Percentiles rank a stretch among this genome's conserved stretches.
Conservation (phyloP, 2,113 vertebrate genomes). For the Crocuta crocuta region DNA sequence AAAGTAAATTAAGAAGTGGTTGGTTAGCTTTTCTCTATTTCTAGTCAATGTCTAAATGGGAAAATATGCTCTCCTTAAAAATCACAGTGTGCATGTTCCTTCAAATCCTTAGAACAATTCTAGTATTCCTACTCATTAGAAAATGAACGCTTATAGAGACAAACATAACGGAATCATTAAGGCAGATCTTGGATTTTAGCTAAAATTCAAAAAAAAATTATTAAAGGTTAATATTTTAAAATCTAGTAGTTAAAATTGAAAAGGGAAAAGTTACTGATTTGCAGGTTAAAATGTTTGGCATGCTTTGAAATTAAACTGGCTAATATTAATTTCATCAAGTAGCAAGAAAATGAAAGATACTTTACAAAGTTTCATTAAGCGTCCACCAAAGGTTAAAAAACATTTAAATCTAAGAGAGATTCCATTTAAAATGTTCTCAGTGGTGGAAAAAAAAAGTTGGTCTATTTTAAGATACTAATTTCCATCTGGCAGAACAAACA, state of each 20-base stretch:
- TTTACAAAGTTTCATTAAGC: background rate
- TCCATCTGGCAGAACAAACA: constrained; percentile 64
- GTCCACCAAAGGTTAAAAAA: background rate
- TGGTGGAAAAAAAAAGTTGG: background rate
- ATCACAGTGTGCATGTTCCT: background rate
- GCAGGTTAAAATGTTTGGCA: constrained; percentile 26
- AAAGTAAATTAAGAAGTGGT: constrained; percentile 7
- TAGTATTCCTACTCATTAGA: background rate
- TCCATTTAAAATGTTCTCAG: constrained; percentile 52
- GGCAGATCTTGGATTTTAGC: background rate
- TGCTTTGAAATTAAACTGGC: constrained; percentile 46
- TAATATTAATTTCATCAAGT: constrained; percentile 27
- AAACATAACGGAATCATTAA: background rate
- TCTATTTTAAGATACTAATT: constrained; percentile 68
- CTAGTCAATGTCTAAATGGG: background rate
- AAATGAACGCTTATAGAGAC: background rate
- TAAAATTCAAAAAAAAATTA: background rate
- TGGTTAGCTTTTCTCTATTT: background rate
- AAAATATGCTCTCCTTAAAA: background rate
- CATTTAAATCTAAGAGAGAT: constrained; percentile 48
- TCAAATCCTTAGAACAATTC: background rate
- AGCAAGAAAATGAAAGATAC: background rate
- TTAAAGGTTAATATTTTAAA: constrained; percentile 55
- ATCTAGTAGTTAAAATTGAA: constrained; percentile 45
- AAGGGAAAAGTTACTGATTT: background rate